A percentile compares a stretch with the other conserved stretches of the same genome.
phyloP scores from a whole-genome alignment of 2,113 vertebrate genomes.

The Cephalopholis sonnerati region DNA sequence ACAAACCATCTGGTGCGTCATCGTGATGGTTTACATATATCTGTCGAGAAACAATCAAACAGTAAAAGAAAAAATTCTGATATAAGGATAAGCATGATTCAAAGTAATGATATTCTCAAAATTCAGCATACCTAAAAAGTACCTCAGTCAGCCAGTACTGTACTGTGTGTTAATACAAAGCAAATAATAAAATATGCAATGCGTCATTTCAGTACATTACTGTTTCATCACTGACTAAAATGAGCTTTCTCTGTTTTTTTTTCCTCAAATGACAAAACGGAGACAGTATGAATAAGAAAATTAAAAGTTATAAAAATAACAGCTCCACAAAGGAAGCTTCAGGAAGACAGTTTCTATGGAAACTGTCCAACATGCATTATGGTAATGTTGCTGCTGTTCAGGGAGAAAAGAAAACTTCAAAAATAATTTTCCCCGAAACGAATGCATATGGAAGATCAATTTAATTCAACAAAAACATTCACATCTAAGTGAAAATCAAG shows the following conservation, averaged over 20 bases:
- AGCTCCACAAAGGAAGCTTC: constrained; percentile 16
- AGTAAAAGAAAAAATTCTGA: no score
- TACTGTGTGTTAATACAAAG: neutral
- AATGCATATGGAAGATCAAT: constrained; percentile 42
- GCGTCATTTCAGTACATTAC: constrained; percentile 12
- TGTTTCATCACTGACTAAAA: neutral
- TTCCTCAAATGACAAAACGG: constrained; percentile 1
- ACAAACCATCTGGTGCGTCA: no score
- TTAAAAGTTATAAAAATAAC: constrained; percentile 19
- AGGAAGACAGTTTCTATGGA: constrained; percentile 57
- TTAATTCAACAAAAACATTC: constrained; percentile 47
- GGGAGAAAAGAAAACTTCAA: constrained; percentile 40
- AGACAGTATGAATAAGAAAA: neutral
- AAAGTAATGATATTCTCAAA: no score
- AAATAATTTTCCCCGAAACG: constrained; percentile 32
- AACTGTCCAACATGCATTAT: constrained; percentile 52
- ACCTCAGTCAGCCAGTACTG: neutral
- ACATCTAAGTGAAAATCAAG: constrained; percentile 40
- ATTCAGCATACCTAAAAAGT: no score
- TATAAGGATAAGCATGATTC: no score
- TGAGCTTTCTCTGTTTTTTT: constrained; percentile 9
- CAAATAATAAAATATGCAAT: neutral
- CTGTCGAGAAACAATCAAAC: no score
- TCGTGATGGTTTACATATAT: no score
- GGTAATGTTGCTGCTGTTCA: constrained; percentile 40